phyloP scores from a whole-genome alignment of 1,140 invertebrate genomes.

The Catajapyx aquilonaris region DNA sequence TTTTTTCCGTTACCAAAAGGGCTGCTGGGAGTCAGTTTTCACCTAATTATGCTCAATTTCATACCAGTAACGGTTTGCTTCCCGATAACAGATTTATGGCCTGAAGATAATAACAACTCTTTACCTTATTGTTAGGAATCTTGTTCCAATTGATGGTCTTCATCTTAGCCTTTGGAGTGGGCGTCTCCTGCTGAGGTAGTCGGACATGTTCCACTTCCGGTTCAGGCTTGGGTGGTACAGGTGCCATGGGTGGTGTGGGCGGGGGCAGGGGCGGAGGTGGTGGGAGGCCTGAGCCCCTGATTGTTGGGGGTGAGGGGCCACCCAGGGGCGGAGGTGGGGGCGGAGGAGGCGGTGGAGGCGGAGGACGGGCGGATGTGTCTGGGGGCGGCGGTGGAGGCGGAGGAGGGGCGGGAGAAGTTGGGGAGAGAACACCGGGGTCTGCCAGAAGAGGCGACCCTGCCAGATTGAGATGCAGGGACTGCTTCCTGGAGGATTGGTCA shows the following conservation, averaged over 20 bases:
- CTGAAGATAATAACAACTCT: conserved; percentile 3
- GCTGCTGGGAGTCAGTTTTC: too few relatives aligned
- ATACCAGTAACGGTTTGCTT: background rate
- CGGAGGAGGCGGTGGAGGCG: conserved; percentile 21
- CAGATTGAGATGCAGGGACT: conserved; percentile 16
- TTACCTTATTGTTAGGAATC: conserved; percentile 64
- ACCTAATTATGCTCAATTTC: too few relatives aligned
- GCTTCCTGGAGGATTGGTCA: conserved; percentile 15
- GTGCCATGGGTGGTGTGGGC: conserved; percentile 15
- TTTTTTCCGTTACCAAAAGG: too few relatives aligned
- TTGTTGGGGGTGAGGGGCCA: conserved; percentile 11
- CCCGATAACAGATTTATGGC: background rate
- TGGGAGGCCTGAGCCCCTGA: background rate
- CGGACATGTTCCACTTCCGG: conserved; percentile 16
- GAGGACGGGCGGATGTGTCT: conserved; percentile 18
- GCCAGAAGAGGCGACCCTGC: conserved; percentile 13
- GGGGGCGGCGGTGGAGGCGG: conserved; percentile 24
- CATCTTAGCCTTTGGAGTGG: conserved; percentile 78
- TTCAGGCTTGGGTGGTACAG: conserved; percentile 16
- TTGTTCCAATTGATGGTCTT: conserved; percentile 89
- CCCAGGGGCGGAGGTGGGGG: conserved; percentile 23
- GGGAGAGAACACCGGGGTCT: background rate
- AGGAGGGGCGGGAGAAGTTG: conserved; percentile 16
- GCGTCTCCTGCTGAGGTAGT: conserved; percentile 68
- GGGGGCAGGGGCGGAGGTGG: conserved; percentile 16